Evolutionary conservation across 1,140 invertebrate species (phyloP), one percentile per base, ranked within the genome.

Genomic region (Nasonia vitripennis): DNA sequence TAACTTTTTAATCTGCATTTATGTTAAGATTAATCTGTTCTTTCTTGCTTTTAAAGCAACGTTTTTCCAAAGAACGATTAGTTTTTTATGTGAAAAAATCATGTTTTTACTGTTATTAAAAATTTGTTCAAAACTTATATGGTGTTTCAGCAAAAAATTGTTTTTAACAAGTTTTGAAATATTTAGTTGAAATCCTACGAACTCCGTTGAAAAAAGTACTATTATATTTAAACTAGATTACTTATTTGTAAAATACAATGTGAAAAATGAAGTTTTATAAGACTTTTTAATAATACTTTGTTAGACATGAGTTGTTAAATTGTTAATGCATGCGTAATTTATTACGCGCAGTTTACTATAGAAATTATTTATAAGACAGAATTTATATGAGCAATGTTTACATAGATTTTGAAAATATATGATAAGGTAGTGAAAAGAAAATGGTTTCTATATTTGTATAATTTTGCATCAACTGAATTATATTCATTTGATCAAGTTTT

Each of bases 381-480:
- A 70, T 70, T 70, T 55, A 78, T 78, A 78, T 17, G 48, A 78
- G 27, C 20, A 81, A 82, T 74, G 45, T 82, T 83, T 41, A 77
- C 27, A 77, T 45, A 77, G 23, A 74, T 74, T 82, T 82, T 55
- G 45, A 74, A 74, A 82, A 74, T 34, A 81, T 48, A 74, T 70
- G 41, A 71, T 41, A 45, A 71, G 45, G 41, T 37, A 70, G 70
- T 41, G 51, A 73, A 27, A 71, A 62, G 48, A 51, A 71, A 62
- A 12, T 71, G 34, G 12, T 31, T 71, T 23, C 3, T 71, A 5
- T 31, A 27, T 17, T 11, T 71, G 6, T 67, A 45, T 67, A 67
- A 67, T 67, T 67, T 67, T 67, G 62, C 14, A 67, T 9, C 5
- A 45, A 9, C 0, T 9, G 37, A 45, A 45, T 45, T 10, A 9